Evolutionary conservation across 2,888 invertebrate genomes (phyloP).

Genomic region (Tenodera sinensis): DNA sequence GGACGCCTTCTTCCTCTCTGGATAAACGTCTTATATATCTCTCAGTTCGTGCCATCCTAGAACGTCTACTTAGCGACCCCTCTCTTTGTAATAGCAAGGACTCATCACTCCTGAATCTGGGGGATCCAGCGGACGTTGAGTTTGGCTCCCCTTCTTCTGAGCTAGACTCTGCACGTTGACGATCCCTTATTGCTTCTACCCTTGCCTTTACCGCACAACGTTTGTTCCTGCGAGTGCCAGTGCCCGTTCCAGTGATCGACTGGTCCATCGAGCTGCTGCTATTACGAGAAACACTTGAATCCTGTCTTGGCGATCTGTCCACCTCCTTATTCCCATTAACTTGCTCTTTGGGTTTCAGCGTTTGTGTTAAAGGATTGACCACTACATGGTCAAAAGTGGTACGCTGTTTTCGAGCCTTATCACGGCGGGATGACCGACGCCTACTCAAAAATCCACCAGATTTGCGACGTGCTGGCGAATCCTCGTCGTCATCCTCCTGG

Average conservation of each 20-base stretch:
- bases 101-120: slow-evolving; percentile 16
- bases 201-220: slow-evolving; percentile 62
- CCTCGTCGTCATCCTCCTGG: slow-evolving; percentile 51
- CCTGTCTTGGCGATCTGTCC: slow-evolving; percentile 20
- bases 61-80: slow-evolving; percentile 58
- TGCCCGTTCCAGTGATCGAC: slow-evolving; percentile 45
- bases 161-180: slow-evolving; percentile 59
- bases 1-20: slow-evolving; percentile 61
- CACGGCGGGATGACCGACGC: slow-evolving; percentile 38
- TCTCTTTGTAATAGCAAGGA: slow-evolving; percentile 46
- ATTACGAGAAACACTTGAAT: slow-evolving; percentile 34
- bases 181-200: slow-evolving; percentile 62
- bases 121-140: slow-evolving; percentile 38
- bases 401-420: slow-evolving; percentile 51
- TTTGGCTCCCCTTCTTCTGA: slow-evolving; percentile 58
- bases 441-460: slow-evolving; percentile 41
- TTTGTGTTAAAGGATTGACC: slow-evolving; percentile 41
- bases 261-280: slow-evolving; percentile 37
- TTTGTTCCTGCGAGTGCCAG: slow-evolving; percentile 49
- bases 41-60: slow-evolving; percentile 73
- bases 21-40: slow-evolving; percentile 73
- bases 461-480: slow-evolving; percentile 41
- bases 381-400: slow-evolving; percentile 65
- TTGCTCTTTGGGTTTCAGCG: slow-evolving; percentile 10
- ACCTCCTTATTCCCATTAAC: background rate